These are phyloP conservation scores for Talpa occidentalis DNA, from an alignment of 2,113 vertebrate species.

Conservation along the genomic window DNA sequence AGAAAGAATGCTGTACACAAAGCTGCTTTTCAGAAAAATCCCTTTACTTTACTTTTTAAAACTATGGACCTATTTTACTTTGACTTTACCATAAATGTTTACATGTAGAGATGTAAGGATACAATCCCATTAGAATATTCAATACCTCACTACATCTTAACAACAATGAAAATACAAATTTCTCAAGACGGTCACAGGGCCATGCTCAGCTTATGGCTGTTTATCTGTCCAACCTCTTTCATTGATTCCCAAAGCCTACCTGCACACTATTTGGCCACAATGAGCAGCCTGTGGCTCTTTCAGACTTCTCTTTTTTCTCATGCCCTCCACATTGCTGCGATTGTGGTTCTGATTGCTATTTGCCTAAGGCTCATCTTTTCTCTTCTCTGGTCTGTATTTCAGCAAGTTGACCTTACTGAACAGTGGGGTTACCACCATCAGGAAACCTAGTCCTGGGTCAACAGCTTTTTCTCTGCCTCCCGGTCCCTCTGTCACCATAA, in stretches of 20 bases:
- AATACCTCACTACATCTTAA: not conserved
- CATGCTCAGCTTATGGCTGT: too few species aligned
- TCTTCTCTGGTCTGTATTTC: not conserved
- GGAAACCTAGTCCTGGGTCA: not conserved
- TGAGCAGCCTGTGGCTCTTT: not conserved
- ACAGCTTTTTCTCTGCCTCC: not conserved
- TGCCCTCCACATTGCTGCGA: too few species aligned
- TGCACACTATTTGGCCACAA: not conserved
- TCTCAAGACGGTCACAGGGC: not conserved
- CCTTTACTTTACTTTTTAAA: not conserved
- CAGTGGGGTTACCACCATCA: not conserved
- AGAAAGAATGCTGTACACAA: not conserved
- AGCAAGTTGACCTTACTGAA: not conserved
- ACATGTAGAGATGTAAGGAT: not conserved
- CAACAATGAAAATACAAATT: not conserved
- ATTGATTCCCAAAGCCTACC: not conserved
- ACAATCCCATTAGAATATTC: not conserved
- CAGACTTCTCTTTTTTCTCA: not conserved
- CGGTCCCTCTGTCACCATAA: too few species aligned
- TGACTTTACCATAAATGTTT: conserved; percentile 20
- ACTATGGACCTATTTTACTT: not conserved
- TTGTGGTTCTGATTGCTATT: not conserved
- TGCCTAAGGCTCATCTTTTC: not conserved
- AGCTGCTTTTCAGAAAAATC: not conserved
- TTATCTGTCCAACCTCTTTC: not conserved